Conservation (phyloP, 92 coral and sea anemone genomes). For the Porites rus region DNA sequence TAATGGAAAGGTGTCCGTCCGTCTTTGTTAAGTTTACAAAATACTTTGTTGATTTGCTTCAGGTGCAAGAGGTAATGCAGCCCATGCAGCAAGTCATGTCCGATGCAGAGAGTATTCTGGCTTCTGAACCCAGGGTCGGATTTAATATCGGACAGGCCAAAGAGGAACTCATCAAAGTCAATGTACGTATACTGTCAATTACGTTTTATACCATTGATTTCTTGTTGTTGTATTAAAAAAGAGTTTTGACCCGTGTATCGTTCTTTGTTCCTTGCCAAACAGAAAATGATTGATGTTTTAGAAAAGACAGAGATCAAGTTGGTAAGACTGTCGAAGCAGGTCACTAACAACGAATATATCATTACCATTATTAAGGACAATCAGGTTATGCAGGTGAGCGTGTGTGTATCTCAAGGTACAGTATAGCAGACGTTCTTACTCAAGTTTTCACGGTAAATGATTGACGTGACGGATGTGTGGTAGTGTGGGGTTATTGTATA, state of each 20-base stretch:
- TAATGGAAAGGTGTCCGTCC: too few relatives aligned
- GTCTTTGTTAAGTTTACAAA: too few relatives aligned
- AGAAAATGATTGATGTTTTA: slow-evolving; percentile 87
- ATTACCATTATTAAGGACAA: slow-evolving; percentile 91
- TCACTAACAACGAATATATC: slow-evolving; percentile 89
- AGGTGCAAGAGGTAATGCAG: slow-evolving; percentile 82
- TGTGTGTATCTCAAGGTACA: background rate
- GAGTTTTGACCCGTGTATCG: background rate
- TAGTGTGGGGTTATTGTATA: too few relatives aligned
- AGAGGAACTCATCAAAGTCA: slow-evolving; percentile 83
- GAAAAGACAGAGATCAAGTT: slow-evolving; percentile 90
- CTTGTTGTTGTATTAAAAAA: background rate
- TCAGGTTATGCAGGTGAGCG: slow-evolving; percentile 80
- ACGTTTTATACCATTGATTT: background rate
- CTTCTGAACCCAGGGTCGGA: slow-evolving; percentile 83
- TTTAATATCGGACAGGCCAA: slow-evolving; percentile 82
- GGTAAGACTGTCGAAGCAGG: slow-evolving; percentile 85
- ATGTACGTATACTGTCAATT: slow-evolving; percentile 52
- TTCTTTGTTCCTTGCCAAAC: slow-evolving; percentile 8
- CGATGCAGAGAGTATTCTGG: slow-evolving; percentile 83
- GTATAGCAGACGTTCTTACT: background rate
- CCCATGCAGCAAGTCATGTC: slow-evolving; percentile 93
- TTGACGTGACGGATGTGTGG: too few relatives aligned
- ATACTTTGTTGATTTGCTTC: background rate
- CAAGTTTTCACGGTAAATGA: background rate